Base-by-base conservation (phyloP, 2,888 invertebrate species). In the Ischnus inquisitorius region DNA sequence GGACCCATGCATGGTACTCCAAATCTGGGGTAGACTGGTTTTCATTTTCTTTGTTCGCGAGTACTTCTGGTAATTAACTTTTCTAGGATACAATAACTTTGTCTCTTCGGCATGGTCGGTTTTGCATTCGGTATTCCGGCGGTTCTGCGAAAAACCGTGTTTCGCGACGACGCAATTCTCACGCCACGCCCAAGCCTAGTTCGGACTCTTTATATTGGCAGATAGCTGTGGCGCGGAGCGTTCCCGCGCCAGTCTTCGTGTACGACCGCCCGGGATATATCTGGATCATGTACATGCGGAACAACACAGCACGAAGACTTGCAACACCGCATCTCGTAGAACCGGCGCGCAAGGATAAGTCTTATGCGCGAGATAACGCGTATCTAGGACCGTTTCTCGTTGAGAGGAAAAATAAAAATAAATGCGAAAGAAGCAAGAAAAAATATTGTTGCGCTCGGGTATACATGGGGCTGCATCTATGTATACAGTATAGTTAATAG, bases 241-340 rank as follows among this genome's bases (percentile, higher is more conserved):
- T 78, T 75, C 60, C 62, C 51, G 46, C 41, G 64, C 65, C 46
- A n/a, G 64, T 65, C 48, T 28, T 65, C 62, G 41, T 43, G 19
- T 51, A 71, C 79, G 82, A 82, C 83, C 83, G 75, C 77, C 68
- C 77, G 75, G 86, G 81, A 84, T 90, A 51, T 72, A 90, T 88
- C 86, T 87, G 88, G 87, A 90, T 88, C 88, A 86, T 88, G 89
- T 86, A 80, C 57, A 67, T 71, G 57, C 80, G 81, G 79, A 48
- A 67, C 43, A 48, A 67, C 43, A 41, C 43, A 28, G 41, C 65
- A 51, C 64, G 19, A 51, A 65, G 48, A 71, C 4, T 34, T 34
- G 60, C 67, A 14, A 22, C 54, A 57, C 54, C 8, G 51, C 14
- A 41, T 43, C 51, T 5, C 19, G 25, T 4, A 1, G 25, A 41